Evolutionary conservation across 2,888 invertebrate genomes (phyloP).

Genomic region (Anticlea derivata): DNA sequence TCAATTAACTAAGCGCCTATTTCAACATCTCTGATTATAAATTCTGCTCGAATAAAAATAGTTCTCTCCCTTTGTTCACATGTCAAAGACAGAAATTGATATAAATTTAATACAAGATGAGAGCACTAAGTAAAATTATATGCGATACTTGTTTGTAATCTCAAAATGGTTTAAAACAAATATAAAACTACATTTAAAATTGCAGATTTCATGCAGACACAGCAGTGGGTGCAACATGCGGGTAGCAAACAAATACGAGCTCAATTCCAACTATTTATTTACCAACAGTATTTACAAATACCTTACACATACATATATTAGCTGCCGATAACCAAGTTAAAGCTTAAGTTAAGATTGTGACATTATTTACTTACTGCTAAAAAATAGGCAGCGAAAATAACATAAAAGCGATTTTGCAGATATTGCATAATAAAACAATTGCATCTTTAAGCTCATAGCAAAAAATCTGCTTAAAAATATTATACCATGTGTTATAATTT

Average conservation of each 20-base stretch:
- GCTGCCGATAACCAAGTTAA: constrained; percentile 45
- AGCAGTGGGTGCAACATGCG: constrained; percentile 54
- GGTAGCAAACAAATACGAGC: constrained; percentile 67
- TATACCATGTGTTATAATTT: not conserved
- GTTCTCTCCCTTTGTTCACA: too few species aligned
- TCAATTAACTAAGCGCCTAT: too few species aligned
- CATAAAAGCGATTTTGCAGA: not conserved
- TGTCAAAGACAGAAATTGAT: too few species aligned
- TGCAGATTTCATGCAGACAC: constrained; percentile 40
- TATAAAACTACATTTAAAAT: not conserved
- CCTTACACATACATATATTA: constrained; percentile 28
- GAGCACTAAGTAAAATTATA: too few species aligned
- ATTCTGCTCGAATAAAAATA: too few species aligned
- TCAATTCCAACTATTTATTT: constrained; percentile 62
- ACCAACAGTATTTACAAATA: constrained; percentile 39
- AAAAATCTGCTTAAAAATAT: not conserved
- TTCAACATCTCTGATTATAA: too few species aligned
- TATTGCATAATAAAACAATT: not conserved
- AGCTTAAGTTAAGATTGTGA: constrained; percentile 46
- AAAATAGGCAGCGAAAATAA: constrained; percentile 5
- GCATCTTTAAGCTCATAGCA: constrained; percentile 4
- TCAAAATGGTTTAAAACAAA: constrained; percentile 1
- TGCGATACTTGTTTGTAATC: too few species aligned
- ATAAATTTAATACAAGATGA: too few species aligned
- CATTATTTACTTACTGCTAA: constrained; percentile 32